Evolutionary conservation across 2,113 vertebrate genomes (phyloP).

Genomic region (Channa maculata): DNA sequence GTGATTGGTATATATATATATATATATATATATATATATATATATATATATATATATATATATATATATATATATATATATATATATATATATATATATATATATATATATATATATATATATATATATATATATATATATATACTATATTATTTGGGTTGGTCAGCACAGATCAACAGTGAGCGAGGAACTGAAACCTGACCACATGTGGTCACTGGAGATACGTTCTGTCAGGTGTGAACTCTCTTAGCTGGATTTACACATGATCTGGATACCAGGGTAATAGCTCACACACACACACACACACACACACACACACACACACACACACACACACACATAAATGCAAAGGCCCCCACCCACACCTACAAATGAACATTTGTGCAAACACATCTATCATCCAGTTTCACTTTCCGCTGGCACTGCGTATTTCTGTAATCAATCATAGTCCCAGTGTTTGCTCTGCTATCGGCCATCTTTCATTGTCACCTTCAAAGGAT

Average conservation of each 20-base stretch:
- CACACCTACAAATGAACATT: slow-evolving; percentile 47
- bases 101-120: no score
- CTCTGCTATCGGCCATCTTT: slow-evolving; percentile 40
- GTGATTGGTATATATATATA: no score
- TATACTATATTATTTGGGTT: no score
- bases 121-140: no score
- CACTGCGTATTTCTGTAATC: slow-evolving; percentile 44
- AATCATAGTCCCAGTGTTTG: slow-evolving; percentile 50
- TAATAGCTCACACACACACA: neutral
- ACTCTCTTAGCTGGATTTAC: slow-evolving; percentile 9
- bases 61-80: no score
- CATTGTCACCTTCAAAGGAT: slow-evolving; percentile 56
- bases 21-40: no score
- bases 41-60: no score
- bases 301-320: neutral
- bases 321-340: slow-evolving; percentile 1
- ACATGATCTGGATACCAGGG: slow-evolving; percentile 24
- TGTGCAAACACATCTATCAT: slow-evolving; percentile 51
- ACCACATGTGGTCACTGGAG: neutral
- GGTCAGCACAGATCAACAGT: neutral
- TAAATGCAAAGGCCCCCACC: slow-evolving; percentile 34
- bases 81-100: no score
- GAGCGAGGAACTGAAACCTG: neutral
- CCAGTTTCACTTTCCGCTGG: slow-evolving; percentile 52
- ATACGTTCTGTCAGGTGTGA: slow-evolving; percentile 47